These are phyloP conservation scores for Zosterops borbonicus DNA, from an alignment of 2,113 vertebrate species.

Conservation along the genomic window DNA sequence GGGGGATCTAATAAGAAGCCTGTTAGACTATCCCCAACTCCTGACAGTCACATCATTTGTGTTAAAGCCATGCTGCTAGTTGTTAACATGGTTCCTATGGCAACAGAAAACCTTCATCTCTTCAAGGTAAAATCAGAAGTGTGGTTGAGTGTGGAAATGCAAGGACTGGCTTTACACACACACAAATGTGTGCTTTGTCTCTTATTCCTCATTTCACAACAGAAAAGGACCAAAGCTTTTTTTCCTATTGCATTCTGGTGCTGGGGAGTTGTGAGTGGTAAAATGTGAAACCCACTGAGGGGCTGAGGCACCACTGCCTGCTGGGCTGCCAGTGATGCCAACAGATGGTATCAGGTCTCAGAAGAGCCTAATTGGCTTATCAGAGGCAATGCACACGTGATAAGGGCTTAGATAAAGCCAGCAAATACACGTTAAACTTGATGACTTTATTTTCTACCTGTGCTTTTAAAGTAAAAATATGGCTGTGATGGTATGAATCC, in stretches of 20 bases:
- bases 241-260: neutral
- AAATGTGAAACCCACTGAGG: neutral
- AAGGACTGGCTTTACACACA: neutral
- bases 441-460: neutral
- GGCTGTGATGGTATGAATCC: neutral
- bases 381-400: neutral
- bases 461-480: neutral
- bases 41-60: neutral
- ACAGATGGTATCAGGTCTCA: constrained; percentile 37
- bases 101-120: constrained; percentile 12
- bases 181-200: neutral
- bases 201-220: neutral
- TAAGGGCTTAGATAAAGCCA: neutral
- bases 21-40: neutral
- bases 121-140: constrained; percentile 20
- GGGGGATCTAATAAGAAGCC: neutral
- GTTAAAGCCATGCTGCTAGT: constrained; percentile 3
- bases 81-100: constrained; percentile 44
- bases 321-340: neutral
- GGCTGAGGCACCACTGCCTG: neutral
- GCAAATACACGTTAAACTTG: neutral
- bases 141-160: neutral
- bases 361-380: constrained; percentile 31
- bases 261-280: neutral
- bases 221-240: neutral